Evolutionary conservation across 2,797 vertebrate species (phyloP), one percentile per base, ranked within the genome.

Genomic region (Hapalemur alaotrensis): DNA sequence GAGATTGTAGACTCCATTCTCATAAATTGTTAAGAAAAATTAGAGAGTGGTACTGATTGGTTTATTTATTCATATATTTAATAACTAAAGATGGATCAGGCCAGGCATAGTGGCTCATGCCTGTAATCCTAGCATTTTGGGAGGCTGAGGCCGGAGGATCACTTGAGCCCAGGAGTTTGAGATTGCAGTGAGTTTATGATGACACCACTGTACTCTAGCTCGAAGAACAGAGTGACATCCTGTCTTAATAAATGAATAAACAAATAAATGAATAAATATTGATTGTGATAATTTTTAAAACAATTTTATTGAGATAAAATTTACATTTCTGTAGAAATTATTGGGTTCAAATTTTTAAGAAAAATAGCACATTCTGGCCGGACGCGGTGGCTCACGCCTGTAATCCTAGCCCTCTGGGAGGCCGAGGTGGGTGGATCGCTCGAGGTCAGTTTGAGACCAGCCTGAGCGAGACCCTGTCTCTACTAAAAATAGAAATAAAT

Each of bases 1-100:
- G 18, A 89, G 28, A 32, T 2, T 50, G 7, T 65, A 63, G 79
- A 65, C 15, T 76, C 43, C 11, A 6, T 91, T 95, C 54, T 76
- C 84, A 93, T 52, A 95, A 87, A 65, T 86, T 20, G 73, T 94
- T 61, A 91, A 94, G 50, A 69, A 79, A 95, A 93, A 76, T 63
- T 48, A 73, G 67, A 30, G 78, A 79, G n/a, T n/a, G 3, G 17
- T 73, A 78, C 28, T 85, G 43, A 65, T 72, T 73, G 20, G 81
- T 73, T 94, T 54, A 65, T 65, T 32, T 84, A 81, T 95, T 75
- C 15, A 48, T 86, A 65, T 85, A 28, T 59, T 59, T 59, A 59
- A 59, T 59, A 67, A 90, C 48, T 79, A 67, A 89, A 89, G 46
- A 85, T 73, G 72, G 43, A 79, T 70, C 18, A 59, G 57, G 5